These are phyloP conservation scores for Drosophila nannoptera DNA, from an alignment of 1,140 invertebrate species.

Conservation along the genomic window DNA sequence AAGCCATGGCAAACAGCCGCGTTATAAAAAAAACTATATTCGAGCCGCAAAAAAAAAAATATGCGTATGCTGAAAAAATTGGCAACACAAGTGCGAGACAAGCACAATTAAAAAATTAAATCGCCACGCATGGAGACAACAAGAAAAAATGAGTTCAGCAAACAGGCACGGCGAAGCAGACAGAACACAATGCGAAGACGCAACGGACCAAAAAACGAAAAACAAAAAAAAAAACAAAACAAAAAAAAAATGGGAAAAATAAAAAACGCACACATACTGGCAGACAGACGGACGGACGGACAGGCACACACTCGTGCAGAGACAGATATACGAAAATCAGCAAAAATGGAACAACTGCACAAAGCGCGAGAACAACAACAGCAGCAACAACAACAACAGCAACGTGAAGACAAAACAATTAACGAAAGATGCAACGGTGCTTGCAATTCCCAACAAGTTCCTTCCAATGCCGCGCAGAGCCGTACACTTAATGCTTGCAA, in stretches of 20 bases:
- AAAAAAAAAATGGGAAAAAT: conserved; percentile 13
- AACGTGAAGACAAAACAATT: conserved; percentile 21
- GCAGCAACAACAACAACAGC: not conserved
- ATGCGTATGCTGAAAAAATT: conserved; percentile 51
- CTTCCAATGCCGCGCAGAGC: not conserved
- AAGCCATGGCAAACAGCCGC: conserved; percentile 44
- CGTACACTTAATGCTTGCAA: conserved; percentile 1
- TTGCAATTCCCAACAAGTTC: conserved; percentile 28
- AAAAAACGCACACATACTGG: too few relatives aligned
- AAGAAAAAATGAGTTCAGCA: conserved; percentile 49
- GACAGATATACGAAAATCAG: conserved; percentile 15
- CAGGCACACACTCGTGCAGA: too few relatives aligned
- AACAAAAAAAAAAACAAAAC: conserved; percentile 17
- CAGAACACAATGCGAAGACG: too few relatives aligned
- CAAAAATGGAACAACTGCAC: conserved; percentile 21
- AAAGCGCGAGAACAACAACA: not conserved
- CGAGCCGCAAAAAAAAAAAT: conserved; percentile 31
- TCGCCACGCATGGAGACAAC: conserved; percentile 51
- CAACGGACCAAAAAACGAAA: conserved; percentile 7
- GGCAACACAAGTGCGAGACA: conserved; percentile 51
- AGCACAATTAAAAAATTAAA: conserved; percentile 65
- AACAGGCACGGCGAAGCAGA: conserved; percentile 8
- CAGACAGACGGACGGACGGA: too few relatives aligned
- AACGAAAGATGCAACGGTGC: conserved; percentile 5
- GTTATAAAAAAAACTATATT: conserved; percentile 33